phyloP scores from a whole-genome alignment of 1,140 invertebrate genomes.

The Zophobas morio region DNA sequence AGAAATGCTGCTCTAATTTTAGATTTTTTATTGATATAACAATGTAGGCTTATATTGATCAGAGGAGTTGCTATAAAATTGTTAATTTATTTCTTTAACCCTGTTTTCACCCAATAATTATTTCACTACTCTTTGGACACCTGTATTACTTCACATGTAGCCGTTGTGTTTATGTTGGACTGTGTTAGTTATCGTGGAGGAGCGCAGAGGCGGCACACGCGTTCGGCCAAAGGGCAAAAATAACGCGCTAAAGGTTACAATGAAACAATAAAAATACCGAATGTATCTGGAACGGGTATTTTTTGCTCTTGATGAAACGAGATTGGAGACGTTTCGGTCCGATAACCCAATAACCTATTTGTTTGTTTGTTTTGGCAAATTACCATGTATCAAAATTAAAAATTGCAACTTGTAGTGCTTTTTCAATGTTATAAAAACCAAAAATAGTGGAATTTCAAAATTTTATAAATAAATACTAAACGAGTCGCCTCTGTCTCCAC shows the following conservation, averaged over 20 bases:
- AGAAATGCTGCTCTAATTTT: constrained; percentile 16
- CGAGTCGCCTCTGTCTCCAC: background rate
- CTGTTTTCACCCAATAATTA: constrained; percentile 23
- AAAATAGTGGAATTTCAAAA: too few species aligned
- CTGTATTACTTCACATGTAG: constrained; percentile 9
- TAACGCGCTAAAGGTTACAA: too few species aligned
- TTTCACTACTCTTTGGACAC: constrained; percentile 10
- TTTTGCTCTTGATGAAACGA: too few species aligned
- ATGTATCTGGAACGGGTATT: too few species aligned
- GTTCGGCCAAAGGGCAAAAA: too few species aligned
- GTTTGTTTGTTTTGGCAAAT: too few species aligned
- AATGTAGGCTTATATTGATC: constrained; percentile 21
- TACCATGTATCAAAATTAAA: too few species aligned
- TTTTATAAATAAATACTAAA: background rate
- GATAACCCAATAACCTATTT: too few species aligned
- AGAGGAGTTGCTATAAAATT: constrained; percentile 6
- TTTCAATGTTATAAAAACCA: too few species aligned
- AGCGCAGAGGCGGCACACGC: background rate
- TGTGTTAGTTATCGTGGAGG: background rate
- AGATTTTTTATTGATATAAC: constrained; percentile 36
- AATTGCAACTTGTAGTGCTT: too few species aligned
- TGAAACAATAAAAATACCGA: too few species aligned
- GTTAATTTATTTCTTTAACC: constrained; percentile 24
- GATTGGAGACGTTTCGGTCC: too few species aligned
- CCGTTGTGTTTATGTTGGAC: constrained; percentile 1